Conservation (phyloP, 1,140 invertebrate species). For the Eubasilissa regina region DNA sequence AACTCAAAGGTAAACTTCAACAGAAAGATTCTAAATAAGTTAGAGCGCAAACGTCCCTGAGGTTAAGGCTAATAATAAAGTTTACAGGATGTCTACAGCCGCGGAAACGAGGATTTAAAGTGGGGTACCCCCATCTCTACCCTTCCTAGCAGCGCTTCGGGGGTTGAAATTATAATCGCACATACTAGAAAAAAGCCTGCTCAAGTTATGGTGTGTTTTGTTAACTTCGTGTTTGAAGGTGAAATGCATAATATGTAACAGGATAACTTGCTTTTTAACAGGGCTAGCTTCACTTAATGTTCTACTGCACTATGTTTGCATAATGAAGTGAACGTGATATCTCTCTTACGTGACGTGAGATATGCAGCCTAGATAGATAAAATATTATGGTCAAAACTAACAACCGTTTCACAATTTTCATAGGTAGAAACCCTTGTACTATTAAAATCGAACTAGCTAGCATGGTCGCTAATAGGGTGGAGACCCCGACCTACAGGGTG, state of each 20-base stretch:
- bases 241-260: neutral
- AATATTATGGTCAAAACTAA: neutral
- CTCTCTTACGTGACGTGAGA: neutral
- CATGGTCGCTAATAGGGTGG: too few species aligned
- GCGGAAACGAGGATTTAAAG: slow-evolving; percentile 11
- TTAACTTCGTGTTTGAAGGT: slow-evolving; percentile 8
- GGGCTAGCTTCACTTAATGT: too few species aligned
- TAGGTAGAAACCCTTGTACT: neutral
- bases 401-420: neutral
- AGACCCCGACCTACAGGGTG: too few species aligned
- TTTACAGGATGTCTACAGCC: slow-evolving; percentile 8
- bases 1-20: neutral
- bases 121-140: neutral
- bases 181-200: neutral
- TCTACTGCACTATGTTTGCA: neutral
- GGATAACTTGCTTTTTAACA: neutral
- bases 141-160: neutral
- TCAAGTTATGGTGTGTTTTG: neutral
- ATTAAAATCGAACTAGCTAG: too few species aligned
- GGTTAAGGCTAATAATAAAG: slow-evolving; percentile 20
- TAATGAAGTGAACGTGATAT: neutral
- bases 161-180: neutral
- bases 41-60: neutral
- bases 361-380: neutral
- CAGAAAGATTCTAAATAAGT: slow-evolving; percentile 16